Evolutionary conservation across 2,888 invertebrate species (phyloP).

Genomic region (Metacarcinus magister): DNA sequence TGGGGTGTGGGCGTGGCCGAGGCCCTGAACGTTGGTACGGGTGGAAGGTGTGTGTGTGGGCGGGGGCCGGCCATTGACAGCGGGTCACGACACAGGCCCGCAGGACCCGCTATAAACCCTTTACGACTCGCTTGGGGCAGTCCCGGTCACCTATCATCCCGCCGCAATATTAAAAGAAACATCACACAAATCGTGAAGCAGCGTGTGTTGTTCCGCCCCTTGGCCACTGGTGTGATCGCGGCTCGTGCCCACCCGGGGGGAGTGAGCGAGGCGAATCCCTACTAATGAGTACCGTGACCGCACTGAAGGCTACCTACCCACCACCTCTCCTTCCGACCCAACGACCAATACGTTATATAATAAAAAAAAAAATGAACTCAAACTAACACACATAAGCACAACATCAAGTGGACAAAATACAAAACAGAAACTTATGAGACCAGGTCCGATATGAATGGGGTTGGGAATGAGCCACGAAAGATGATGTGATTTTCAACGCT

Average conservation of each 20-base stretch:
- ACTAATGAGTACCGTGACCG: not conserved
- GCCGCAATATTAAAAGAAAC: not conserved
- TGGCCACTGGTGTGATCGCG: not conserved
- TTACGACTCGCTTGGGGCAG: slow-evolving; percentile 64
- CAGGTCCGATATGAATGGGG: too few species aligned
- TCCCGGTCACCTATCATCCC: not conserved
- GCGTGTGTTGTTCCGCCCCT: not conserved
- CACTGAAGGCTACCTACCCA: not conserved
- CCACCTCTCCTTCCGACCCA: not conserved
- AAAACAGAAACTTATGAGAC: too few species aligned
- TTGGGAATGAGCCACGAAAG: too few species aligned
- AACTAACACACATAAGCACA: not conserved
- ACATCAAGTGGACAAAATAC: not conserved
- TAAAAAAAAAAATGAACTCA: not conserved
- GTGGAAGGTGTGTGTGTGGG: slow-evolving; percentile 44
- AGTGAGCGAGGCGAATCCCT: not conserved
- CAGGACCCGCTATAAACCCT: slow-evolving; percentile 71
- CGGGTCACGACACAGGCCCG: slow-evolving; percentile 73
- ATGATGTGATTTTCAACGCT: too few species aligned
- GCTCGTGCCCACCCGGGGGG: not conserved
- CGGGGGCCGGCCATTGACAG: slow-evolving; percentile 66
- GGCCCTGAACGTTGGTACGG: not conserved
- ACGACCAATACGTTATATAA: not conserved
- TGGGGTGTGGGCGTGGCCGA: slow-evolving; percentile 58
- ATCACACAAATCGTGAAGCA: not conserved